A percentile compares a stretch with the other conserved stretches of the same genome.
Conservation (phyloP, 2,113 vertebrate genomes). For the Pantherophis guttatus region DNA sequence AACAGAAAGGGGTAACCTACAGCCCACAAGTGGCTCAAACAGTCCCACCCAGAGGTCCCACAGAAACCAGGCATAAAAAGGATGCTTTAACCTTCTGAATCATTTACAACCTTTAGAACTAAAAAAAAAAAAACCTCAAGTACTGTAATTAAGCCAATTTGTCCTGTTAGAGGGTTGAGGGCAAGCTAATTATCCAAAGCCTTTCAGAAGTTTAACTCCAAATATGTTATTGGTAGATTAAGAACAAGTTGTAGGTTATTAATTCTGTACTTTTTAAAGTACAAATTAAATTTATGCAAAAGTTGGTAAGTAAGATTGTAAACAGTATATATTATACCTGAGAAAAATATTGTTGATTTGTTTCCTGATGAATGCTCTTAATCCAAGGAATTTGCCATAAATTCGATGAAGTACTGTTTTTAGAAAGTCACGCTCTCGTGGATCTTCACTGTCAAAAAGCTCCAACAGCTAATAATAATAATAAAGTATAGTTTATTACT, state of each 20-base stretch:
- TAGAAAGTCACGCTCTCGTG: conserved; percentile 93
- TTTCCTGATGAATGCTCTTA: conserved; percentile 97
- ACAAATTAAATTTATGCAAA: neutral
- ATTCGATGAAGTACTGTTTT: conserved; percentile 97
- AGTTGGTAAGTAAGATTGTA: neutral
- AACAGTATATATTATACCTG: conserved; percentile 70
- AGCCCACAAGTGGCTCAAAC: neutral
- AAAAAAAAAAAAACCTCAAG: neutral
- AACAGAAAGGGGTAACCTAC: neutral
- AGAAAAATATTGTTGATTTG: conserved; percentile 99
- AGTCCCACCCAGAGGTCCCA: neutral
- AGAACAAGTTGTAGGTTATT: neutral
- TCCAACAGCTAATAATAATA: conserved; percentile 87
- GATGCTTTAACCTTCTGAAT: neutral
- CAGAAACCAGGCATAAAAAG: neutral
- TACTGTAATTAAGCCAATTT: neutral
- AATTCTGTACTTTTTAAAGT: neutral
- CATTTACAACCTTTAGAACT: neutral
- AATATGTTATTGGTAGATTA: neutral
- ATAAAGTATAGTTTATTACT: conserved; percentile 65
- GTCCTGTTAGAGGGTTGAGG: neutral
- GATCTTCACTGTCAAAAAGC: conserved; percentile 97
- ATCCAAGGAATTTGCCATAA: conserved; percentile 95
- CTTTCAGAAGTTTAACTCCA: neutral
- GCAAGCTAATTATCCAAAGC: neutral